Conservation (phyloP, 2,113 vertebrate genomes). For the Chamaetylas fuelleborni region DNA sequence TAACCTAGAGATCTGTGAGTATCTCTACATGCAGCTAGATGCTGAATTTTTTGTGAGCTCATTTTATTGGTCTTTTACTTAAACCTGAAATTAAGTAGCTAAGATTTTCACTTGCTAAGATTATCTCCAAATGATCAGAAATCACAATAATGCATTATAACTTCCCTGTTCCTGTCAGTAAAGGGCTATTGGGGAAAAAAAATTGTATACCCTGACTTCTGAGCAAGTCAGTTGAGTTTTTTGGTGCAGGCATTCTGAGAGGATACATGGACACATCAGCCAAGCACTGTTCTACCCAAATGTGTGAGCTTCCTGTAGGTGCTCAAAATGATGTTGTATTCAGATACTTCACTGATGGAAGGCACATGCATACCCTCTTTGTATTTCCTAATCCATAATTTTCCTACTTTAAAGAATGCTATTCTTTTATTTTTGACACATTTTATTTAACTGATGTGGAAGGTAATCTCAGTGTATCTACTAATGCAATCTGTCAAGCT, state of each 20-base stretch:
- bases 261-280: neutral
- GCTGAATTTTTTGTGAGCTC: neutral
- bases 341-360: neutral
- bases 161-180: neutral
- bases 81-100: neutral
- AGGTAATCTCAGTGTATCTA: slow-evolving; percentile 4
- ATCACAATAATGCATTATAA: neutral
- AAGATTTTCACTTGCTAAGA: neutral
- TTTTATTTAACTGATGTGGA: neutral
- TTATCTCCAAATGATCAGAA: neutral
- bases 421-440: neutral
- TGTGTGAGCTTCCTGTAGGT: neutral
- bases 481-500: slow-evolving; percentile 29
- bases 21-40: neutral
- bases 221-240: neutral
- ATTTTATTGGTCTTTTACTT: neutral
- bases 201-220: rapidly evolving
- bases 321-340: neutral
- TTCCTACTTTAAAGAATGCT: neutral
- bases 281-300: neutral
- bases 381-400: neutral
- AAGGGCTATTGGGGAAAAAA: neutral
- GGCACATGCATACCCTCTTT: neutral
- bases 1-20: neutral
- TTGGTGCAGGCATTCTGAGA: neutral